A percentile compares a stretch with the other conserved stretches of the same genome.
phyloP scores from a whole-genome alignment of 2,888 invertebrate species.

The Lithophane socia region DNA sequence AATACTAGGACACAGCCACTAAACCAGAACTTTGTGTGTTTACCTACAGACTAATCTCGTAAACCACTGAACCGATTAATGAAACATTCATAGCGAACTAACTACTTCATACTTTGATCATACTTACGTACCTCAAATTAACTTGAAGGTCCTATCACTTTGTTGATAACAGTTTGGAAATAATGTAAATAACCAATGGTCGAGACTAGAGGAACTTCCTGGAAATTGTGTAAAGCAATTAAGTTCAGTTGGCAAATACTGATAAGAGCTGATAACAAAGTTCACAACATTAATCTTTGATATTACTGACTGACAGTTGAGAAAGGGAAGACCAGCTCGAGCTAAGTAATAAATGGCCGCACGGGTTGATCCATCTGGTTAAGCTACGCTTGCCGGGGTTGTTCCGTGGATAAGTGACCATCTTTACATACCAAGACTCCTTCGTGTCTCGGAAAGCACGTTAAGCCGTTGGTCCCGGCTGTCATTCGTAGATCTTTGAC shows the following conservation, averaged over 20 bases:
- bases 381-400: too few species aligned
- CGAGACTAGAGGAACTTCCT: conserved; percentile 8
- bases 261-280: background rate
- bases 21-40: background rate
- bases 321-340: background rate
- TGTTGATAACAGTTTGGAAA: conserved; percentile 8
- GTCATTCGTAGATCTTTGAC: too few species aligned
- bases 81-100: conserved; percentile 31
- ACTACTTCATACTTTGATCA: conserved; percentile 39
- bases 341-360: too few species aligned
- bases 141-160: conserved; percentile 2
- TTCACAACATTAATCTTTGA: background rate
- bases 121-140: conserved; percentile 7
- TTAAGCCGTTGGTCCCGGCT: too few species aligned
- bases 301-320: background rate
- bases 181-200: conserved; percentile 6
- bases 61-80: conserved; percentile 45
- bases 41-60: conserved; percentile 14
- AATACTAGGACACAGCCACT: background rate
- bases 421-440: too few species aligned
- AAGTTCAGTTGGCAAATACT: background rate
- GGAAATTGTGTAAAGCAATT: conserved; percentile 29
- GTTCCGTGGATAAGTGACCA: too few species aligned
- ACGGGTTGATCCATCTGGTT: too few species aligned
- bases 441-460: too few species aligned